Evolutionary conservation across 2,888 invertebrate genomes (phyloP).

Genomic region (Anaspis maculata): DNA sequence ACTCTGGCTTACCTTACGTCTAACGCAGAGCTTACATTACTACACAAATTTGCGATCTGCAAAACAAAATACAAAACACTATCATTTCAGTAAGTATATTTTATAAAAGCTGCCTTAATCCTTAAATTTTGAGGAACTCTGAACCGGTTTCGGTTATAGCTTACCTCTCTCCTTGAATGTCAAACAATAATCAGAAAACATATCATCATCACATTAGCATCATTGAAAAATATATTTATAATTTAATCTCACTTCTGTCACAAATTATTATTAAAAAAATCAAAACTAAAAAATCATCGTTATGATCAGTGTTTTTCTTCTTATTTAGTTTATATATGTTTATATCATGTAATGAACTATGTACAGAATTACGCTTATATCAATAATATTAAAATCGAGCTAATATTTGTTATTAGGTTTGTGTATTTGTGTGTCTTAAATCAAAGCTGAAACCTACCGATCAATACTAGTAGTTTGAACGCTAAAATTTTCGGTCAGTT

Average conservation of each 20-base stretch:
- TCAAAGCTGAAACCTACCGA: conserved; percentile 23
- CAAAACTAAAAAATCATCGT: too few relatives aligned
- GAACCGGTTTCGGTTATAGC: conserved; percentile 8
- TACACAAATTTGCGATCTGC: conserved; percentile 15
- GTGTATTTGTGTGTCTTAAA: background rate
- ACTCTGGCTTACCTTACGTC: conserved; percentile 7
- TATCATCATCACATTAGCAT: too few relatives aligned
- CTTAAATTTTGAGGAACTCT: background rate
- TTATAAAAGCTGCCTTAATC: background rate
- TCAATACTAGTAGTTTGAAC: conserved; percentile 17
- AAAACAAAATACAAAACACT: conserved; percentile 4
- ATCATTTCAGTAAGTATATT: conserved; percentile 1
- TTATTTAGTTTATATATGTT: too few relatives aligned
- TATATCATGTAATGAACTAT: too few relatives aligned
- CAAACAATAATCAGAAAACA: background rate
- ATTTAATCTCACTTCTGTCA: too few relatives aligned
- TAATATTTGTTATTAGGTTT: background rate
- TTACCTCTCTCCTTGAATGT: conserved; percentile 10
- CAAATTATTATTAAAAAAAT: too few relatives aligned
- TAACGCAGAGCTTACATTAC: conserved; percentile 10
- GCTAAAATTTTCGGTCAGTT: conserved; percentile 13
- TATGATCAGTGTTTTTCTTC: too few relatives aligned
- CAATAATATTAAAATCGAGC: background rate
- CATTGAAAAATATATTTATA: too few relatives aligned
- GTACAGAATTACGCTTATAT: background rate